phyloP scores from a whole-genome alignment of 2,113 vertebrate species.

The Anoplopoma fimbria region DNA sequence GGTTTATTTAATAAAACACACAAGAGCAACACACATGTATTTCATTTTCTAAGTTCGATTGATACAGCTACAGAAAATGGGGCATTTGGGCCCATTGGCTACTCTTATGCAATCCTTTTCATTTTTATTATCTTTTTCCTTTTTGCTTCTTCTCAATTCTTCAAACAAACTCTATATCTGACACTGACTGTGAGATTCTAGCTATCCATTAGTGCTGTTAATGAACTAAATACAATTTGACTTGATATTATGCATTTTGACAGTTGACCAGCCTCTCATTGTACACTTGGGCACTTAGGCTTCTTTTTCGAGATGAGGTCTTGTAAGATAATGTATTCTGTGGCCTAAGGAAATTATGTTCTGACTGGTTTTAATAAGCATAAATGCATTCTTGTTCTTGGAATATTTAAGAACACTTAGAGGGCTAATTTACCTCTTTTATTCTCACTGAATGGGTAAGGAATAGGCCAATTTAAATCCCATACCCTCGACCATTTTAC shows the following conservation, averaged over 20 bases:
- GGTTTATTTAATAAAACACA: conserved; percentile 60
- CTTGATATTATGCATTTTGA: conserved; percentile 25
- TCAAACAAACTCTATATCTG: conserved; percentile 29
- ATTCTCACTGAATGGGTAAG: conserved; percentile 40
- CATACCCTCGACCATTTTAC: conserved; percentile 24
- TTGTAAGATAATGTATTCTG: background rate
- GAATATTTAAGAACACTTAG: conserved; percentile 44
- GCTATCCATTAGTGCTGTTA: conserved; percentile 30
- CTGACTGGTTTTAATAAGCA: conserved; percentile 34
- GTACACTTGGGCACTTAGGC: conserved; percentile 1
- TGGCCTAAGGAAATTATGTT: conserved; percentile 17
- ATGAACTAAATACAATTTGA: conserved; percentile 33
- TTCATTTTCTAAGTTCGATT: conserved; percentile 58
- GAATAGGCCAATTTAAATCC: conserved; percentile 41
- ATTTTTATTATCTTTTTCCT: conserved; percentile 4
- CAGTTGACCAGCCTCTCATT: conserved; percentile 18
- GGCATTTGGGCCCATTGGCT: conserved; percentile 51
- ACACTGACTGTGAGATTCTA: conserved; percentile 6
- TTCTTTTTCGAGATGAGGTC: conserved; percentile 1
- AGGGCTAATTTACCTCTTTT: conserved; percentile 38
- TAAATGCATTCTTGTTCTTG: conserved; percentile 36
- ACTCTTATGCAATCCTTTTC: conserved; percentile 39
- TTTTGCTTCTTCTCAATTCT: conserved; percentile 34
- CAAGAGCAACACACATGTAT: conserved; percentile 43
- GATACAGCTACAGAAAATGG: conserved; percentile 52